Evolutionary conservation across 2,113 vertebrate genomes (phyloP), one percentile per base, ranked within the genome.

Genomic region (Tetraodon nigroviridis): DNA sequence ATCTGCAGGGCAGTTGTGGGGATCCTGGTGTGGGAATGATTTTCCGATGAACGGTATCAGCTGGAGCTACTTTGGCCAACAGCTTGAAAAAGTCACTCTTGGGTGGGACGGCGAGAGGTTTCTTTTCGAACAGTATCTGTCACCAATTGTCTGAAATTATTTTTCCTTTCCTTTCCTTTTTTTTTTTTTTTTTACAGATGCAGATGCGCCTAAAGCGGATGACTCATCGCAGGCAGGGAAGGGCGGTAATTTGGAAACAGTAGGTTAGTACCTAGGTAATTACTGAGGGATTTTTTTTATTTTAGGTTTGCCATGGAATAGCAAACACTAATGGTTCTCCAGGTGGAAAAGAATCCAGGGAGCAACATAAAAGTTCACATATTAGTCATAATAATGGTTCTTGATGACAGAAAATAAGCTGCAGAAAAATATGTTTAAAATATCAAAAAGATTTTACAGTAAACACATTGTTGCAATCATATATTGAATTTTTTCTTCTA

Each of bases 1-100:
- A 40, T 61, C 56, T 55, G 59, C 56, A 54, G 69, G 52, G 51
- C 52, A 32, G 55, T 71, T 21, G 45, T 59, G 21, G 46, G 50
- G 56, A 50, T n/a, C 51, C 41, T 46, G 71, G 60, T 16, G 42
- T 12, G 24, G 24, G 24, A 27, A 27, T 27, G 24, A 27, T 27
- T 27, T 27, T 27, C 24, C 7, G 24, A 27, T 27, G 5, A 27
- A 27, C 11, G 32, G 32, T 37, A 8, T 37, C 32, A 37, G 32
- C 32, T 37, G 1, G 32, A 37, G 2, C 7, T 37, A 10, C 40
- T 13, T 42, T 42, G 14, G 40, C 14, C 2, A 13, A 42, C 32
- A 37, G 32, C 32, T 37, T 7, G 32, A 10, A 37, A 37, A 37
- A 1, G 32, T 12, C 10, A 37, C 32, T 37, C 32, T 37, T 37